A percentile compares a stretch with the other conserved stretches of the same genome.
Evolutionary conservation across 1,140 invertebrate genomes (phyloP).

Genomic region (Drosophila arawakana): DNA sequence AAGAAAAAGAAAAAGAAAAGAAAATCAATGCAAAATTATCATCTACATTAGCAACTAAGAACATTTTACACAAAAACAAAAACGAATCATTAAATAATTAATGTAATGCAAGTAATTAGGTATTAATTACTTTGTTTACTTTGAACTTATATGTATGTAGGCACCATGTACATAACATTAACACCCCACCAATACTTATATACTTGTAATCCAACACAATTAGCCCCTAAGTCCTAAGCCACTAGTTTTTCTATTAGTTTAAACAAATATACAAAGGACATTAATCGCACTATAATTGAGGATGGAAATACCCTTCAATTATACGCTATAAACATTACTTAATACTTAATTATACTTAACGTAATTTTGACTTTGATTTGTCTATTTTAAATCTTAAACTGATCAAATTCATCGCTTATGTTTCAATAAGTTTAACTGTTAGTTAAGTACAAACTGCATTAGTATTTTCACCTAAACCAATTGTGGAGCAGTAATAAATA

Average conservation of each 20-base stretch:
- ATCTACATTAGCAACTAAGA: constrained; percentile 48
- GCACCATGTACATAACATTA: constrained; percentile 59
- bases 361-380: constrained; percentile 18
- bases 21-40: constrained; percentile 52
- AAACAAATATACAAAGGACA: neutral
- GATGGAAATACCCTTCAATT: constrained; percentile 28
- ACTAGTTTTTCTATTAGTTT: constrained; percentile 47
- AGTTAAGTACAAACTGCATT: constrained; percentile 41
- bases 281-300: constrained; percentile 16
- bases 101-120: constrained; percentile 10
- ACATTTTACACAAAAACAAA: constrained; percentile 26
- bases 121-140: constrained; percentile 33
- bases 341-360: constrained; percentile 2
- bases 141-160: constrained; percentile 41
- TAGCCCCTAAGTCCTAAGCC: constrained; percentile 17
- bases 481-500: constrained; percentile 41
- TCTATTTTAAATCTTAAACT: constrained; percentile 6
- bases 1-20: constrained; percentile 45
- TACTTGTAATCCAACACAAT: constrained; percentile 11
- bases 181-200: constrained; percentile 52
- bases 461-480: constrained; percentile 50
- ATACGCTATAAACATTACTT: constrained; percentile 15
- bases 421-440: constrained; percentile 48
- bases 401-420: constrained; percentile 32
- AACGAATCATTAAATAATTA: constrained; percentile 5